Evolutionary conservation across 2,113 vertebrate species (phyloP), one percentile per base, ranked within the genome.

Genomic region (Otocyon megalotis): DNA sequence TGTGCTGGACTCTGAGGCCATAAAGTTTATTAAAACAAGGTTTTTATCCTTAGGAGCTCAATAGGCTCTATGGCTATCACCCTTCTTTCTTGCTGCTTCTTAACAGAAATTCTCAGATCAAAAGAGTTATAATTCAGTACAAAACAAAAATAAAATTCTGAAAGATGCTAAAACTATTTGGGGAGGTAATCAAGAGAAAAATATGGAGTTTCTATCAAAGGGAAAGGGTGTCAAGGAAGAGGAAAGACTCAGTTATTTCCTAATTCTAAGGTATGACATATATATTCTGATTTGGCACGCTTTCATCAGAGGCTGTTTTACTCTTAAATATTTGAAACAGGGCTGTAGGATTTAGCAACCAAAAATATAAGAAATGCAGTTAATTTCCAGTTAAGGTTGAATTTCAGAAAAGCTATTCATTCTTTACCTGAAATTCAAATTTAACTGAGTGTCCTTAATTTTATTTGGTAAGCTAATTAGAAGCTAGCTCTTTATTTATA

Each of bases 401-500:
- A 77, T 76, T 90, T 94, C 63, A 88, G 24, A 50, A 20, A 80
- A 74, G 48, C 74, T 89, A 37, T 62, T 92, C 2, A 48, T 63
- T 97, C 48, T 82, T 93, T 76, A 60, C 26, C 54, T 43, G 19
- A 74, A 85, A 88, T 84, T 82, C 69, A 90, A 54, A 94, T 50
- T 76, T 71, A 76, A 35, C 54, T 16, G 20, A 48, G 50, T 72
- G 26, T 35, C 37, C 48, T 81, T 28, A 56, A 71, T 77, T 56
- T 83, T 88, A 80, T 50, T 50, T 22, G 28, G 16, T 53, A 94
- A 85, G 6, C 12, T n/a, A 67, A 56, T 69, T 83, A 92, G 43
- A 62, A 77, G 19, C 48, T 28, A 67, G 16, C 10, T 72, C 16
- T 82, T 69, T 80, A 12, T 50, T 93, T 60, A 35, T 14, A 48